phyloP scores from a whole-genome alignment of 2,888 invertebrate genomes.

The Andrena trimmerana region DNA sequence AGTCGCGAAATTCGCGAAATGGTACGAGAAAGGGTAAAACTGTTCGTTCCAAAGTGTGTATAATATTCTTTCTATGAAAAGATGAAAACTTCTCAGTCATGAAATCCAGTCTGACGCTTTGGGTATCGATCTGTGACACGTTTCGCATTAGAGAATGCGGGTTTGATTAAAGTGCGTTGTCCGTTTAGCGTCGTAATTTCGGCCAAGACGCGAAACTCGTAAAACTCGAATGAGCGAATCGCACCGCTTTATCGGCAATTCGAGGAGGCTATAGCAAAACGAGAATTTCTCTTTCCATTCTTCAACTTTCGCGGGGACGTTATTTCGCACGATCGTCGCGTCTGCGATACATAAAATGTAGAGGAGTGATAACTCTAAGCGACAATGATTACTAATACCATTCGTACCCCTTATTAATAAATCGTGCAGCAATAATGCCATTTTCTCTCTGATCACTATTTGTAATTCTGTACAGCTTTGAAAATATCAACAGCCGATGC shows the following conservation, averaged over 20 bases:
- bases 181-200: constrained; percentile 51
- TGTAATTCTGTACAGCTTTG: too few relatives aligned
- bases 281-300: constrained; percentile 16
- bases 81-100: background rate
- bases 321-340: background rate
- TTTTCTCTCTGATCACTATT: too few relatives aligned
- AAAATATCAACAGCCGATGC: too few relatives aligned
- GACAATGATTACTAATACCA: too few relatives aligned
- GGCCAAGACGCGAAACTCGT: constrained; percentile 35
- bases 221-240: constrained; percentile 42
- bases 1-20: background rate
- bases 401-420: too few relatives aligned
- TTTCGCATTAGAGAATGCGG: constrained; percentile 21
- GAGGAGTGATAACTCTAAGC: background rate
- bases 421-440: too few relatives aligned
- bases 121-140: constrained; percentile 32
- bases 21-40: background rate
- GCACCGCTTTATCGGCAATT: constrained; percentile 42
- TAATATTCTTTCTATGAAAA: background rate
- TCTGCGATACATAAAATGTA: background rate
- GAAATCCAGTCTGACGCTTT: background rate
- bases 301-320: background rate
- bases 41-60: background rate
- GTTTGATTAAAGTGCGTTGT: constrained; percentile 50
- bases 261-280: constrained; percentile 12